These are phyloP conservation scores for Rostratula benghalensis DNA, from an alignment of 2,113 vertebrate genomes.

Conservation along the genomic window DNA sequence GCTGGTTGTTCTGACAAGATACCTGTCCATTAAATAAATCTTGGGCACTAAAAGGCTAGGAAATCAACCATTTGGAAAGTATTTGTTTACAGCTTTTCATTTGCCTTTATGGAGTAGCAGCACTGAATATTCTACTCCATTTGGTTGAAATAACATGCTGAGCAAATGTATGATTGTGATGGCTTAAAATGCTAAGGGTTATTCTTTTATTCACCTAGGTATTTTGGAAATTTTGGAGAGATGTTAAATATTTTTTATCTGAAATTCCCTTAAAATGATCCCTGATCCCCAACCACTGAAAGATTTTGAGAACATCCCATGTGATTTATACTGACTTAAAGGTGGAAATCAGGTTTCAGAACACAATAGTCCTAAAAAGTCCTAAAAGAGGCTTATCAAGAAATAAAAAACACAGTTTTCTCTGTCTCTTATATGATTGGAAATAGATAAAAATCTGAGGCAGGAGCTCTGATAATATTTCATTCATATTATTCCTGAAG, in stretches of 20 bases:
- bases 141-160: not conserved
- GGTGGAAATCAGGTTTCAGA: not conserved
- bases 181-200: not conserved
- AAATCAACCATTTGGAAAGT: not conserved
- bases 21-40: not conserved
- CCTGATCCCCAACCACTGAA: not conserved
- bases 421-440: not conserved
- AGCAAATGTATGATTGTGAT: not conserved
- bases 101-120: not conserved
- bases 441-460: not conserved
- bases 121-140: not conserved
- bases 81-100: not conserved
- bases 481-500: not conserved
- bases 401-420: not conserved
- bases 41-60: not conserved
- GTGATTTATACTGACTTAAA: not conserved
- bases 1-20: not conserved
- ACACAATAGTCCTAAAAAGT: not conserved
- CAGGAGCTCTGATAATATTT: not conserved
- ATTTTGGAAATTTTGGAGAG: not conserved
- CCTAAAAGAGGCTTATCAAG: not conserved
- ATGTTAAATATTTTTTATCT: not conserved
- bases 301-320: not conserved
- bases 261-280: not conserved
- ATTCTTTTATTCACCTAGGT: not conserved